Conservation (phyloP, 2,797 vertebrate genomes). For the Ctenosaura bakeri region DNA sequence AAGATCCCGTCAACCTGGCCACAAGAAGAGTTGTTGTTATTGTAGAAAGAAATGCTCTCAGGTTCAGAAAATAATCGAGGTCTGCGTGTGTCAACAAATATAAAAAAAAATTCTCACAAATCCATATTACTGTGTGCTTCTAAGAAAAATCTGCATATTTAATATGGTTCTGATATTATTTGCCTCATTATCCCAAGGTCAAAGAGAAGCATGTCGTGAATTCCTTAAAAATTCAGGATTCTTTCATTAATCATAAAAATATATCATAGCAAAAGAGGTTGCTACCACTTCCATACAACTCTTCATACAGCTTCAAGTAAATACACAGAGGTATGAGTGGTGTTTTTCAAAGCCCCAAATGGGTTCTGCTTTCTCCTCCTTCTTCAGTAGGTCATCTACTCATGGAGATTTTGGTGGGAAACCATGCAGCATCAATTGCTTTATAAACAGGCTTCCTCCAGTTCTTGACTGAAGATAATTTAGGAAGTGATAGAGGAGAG, state of each 20-base stretch:
- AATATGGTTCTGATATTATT: neutral
- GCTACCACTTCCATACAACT: neutral
- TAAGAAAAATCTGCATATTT: neutral
- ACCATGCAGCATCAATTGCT: neutral
- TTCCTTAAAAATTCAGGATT: too few species aligned
- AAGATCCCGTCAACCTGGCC: neutral
- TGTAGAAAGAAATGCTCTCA: neutral
- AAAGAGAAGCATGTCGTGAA: neutral
- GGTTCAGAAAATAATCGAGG: neutral
- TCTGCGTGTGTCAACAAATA: neutral
- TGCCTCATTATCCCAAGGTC: neutral
- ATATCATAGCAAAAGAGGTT: neutral
- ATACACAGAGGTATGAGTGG: neutral
- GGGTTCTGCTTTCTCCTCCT: neutral
- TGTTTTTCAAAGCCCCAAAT: neutral
- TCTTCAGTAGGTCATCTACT: neutral
- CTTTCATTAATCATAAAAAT: neutral
- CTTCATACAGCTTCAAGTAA: neutral
- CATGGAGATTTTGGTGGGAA: conserved; percentile 16
- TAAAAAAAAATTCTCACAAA: neutral
- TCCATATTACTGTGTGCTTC: neutral
- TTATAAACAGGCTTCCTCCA: conserved; percentile 30
- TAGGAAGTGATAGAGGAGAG: conserved; percentile 37
- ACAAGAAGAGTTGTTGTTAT: neutral
- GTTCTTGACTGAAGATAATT: conserved; percentile 52